A percentile compares a stretch with the other conserved stretches of the same genome.
Conservation (phyloP, 2,888 invertebrate genomes). For the Rutpela maculata region DNA sequence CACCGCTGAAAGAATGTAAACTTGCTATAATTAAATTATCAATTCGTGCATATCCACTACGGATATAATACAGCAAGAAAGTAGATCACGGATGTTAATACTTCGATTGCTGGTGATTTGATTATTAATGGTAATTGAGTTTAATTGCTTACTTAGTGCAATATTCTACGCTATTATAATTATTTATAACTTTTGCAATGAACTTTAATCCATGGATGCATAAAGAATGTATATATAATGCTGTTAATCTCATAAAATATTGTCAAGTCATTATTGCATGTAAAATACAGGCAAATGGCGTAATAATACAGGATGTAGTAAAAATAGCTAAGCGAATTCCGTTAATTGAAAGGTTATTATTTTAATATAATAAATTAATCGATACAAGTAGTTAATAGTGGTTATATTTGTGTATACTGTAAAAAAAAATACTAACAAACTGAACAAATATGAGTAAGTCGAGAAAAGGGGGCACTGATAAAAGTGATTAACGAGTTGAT, state of each 20-base stretch:
- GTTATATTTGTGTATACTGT: too few relatives aligned
- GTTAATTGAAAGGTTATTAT: too few relatives aligned
- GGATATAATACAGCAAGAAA: neutral
- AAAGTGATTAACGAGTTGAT: too few relatives aligned
- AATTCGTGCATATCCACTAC: constrained; percentile 29
- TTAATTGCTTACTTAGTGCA: constrained; percentile 17
- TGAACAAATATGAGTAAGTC: too few relatives aligned
- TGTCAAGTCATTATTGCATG: neutral
- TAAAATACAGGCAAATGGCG: too few relatives aligned
- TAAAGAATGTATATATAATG: neutral
- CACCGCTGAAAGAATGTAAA: neutral
- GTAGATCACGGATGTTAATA: constrained; percentile 27
- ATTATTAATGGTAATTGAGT: constrained; percentile 16
- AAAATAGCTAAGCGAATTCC: too few relatives aligned
- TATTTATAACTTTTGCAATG: constrained; percentile 6
- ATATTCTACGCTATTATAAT: neutral
- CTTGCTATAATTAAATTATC: constrained; percentile 21
- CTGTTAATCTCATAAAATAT: neutral
- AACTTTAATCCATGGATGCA: neutral
- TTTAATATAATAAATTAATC: too few relatives aligned
- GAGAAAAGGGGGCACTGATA: too few relatives aligned
- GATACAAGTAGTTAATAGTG: too few relatives aligned
- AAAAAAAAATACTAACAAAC: too few relatives aligned
- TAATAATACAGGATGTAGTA: too few relatives aligned
- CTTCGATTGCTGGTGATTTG: constrained; percentile 11